Conservation (phyloP, 64 coral and sea anemone species). For the Astreopora myriophthalma region DNA sequence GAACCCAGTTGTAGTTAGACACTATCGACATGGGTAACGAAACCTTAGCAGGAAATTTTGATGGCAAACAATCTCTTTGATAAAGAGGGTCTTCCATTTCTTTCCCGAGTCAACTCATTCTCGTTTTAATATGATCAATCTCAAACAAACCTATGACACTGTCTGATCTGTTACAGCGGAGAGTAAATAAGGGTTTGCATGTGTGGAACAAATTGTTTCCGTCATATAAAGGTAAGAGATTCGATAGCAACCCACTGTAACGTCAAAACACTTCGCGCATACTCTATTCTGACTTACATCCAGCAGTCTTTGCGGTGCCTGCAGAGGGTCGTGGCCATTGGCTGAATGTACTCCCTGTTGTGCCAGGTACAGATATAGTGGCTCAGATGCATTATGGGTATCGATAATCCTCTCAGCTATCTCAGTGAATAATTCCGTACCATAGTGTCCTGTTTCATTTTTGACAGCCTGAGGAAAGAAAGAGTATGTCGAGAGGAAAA, state of each 20-base stretch:
- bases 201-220: no score
- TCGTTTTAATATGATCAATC: no score
- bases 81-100: no score
- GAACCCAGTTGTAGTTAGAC: neutral
- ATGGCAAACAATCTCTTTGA: no score
- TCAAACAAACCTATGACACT: no score
- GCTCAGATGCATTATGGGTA: slow-evolving; percentile 54
- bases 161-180: no score
- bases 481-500: neutral
- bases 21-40: no score
- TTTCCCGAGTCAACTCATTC: no score
- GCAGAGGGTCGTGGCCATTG: slow-evolving; percentile 50
- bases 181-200: no score
- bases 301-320: slow-evolving; percentile 62
- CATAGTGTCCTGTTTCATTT: slow-evolving; percentile 67
- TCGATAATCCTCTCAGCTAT: slow-evolving; percentile 64
- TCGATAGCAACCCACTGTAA: no score
- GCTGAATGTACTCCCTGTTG: slow-evolving; percentile 78
- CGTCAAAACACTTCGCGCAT: neutral
- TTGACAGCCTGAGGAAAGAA: slow-evolving; percentile 22
- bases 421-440: slow-evolving; percentile 69
- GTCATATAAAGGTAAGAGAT: no score
- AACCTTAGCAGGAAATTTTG: no score
- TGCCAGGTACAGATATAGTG: slow-evolving; percentile 71
- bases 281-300: slow-evolving; percentile 24